A percentile compares a stretch with the other conserved stretches of the same genome.
Conservation (phyloP, 1,140 invertebrate genomes). For the Rhopalosiphum maidis region DNA sequence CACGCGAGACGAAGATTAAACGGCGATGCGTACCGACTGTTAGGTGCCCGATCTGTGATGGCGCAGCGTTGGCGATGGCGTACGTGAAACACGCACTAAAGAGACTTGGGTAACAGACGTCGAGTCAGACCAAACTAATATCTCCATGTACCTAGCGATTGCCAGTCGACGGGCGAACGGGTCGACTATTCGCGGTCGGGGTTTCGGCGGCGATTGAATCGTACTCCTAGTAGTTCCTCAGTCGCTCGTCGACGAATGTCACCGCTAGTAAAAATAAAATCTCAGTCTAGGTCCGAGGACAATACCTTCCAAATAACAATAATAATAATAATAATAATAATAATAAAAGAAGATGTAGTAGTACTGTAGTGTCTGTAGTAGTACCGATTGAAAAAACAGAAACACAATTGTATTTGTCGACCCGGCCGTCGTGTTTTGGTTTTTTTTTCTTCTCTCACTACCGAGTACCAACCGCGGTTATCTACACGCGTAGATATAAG, state of each 20-base stretch:
- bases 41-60: neutral
- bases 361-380: too few species aligned
- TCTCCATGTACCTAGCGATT: neutral
- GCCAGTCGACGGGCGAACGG: neutral
- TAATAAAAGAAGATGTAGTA: too few species aligned
- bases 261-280: neutral
- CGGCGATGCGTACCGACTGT: neutral
- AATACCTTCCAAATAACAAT: neutral
- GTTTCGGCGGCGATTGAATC: neutral
- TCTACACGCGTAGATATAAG: neutral
- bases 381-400: neutral
- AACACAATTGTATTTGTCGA: neutral
- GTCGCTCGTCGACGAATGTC: neutral
- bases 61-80: too few species aligned
- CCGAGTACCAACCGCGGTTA: neutral
- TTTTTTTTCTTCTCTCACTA: neutral
- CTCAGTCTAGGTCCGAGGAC: neutral
- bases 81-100: neutral
- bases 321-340: neutral
- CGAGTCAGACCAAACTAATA: neutral
- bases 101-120: neutral
- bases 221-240: too few species aligned
- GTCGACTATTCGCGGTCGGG: neutral
- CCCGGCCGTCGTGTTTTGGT: neutral
- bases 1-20: neutral